phyloP scores from a whole-genome alignment of 2,888 invertebrate species.

The Spialia ferax region DNA sequence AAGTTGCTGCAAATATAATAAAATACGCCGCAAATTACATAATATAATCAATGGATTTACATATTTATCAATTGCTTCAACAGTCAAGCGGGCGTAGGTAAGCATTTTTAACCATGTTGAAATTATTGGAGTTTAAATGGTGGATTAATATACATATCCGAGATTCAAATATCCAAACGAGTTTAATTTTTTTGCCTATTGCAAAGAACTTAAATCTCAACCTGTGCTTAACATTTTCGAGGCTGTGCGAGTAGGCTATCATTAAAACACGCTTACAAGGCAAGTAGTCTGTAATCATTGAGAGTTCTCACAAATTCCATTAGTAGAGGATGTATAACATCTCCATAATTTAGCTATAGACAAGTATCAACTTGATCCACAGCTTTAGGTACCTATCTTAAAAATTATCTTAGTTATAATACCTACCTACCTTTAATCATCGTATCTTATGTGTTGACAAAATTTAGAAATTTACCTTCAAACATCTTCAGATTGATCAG shows the following conservation, averaged over 20 bases:
- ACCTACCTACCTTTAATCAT: too few species aligned
- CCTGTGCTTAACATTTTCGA: conserved; percentile 29
- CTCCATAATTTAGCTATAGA: conserved; percentile 14
- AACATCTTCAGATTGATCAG: too few species aligned
- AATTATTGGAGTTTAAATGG: background rate
- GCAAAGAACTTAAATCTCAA: conserved; percentile 14
- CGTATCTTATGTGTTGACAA: too few species aligned
- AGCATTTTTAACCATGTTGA: background rate
- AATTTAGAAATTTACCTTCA: too few species aligned
- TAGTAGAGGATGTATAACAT: conserved; percentile 12
- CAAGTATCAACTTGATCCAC: background rate
- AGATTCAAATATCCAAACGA: background rate
- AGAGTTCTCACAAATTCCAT: conserved; percentile 37
- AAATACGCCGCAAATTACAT: too few species aligned
- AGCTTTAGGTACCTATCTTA: too few species aligned
- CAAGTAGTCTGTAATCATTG: conserved; percentile 29
- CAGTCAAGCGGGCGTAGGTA: background rate
- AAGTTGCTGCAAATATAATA: too few species aligned
- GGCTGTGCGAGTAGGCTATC: conserved; percentile 27
- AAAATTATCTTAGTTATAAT: too few species aligned
- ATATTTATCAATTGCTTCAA: background rate
- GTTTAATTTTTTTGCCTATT: conserved; percentile 20
- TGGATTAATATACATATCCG: background rate
- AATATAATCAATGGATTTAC: too few species aligned
- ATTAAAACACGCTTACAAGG: conserved; percentile 36